A percentile compares a stretch with the other conserved stretches of the same genome.
phyloP scores from a whole-genome alignment of 2,797 vertebrate genomes.

The Gymnothorax javanicus region DNA sequence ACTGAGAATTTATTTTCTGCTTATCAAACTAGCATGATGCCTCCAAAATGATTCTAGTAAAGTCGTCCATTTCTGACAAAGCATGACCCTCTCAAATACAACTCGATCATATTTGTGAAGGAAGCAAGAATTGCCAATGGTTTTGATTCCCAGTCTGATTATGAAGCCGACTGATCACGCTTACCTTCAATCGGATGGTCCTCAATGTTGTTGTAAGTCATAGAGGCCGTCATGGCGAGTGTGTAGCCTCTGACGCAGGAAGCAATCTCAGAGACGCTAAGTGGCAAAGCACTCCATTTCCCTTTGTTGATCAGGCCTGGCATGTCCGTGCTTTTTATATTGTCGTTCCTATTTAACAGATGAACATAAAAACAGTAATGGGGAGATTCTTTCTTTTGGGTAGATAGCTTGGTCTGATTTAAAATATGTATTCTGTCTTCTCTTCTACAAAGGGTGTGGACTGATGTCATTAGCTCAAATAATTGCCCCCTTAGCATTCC shows the following conservation, averaged over 20 bases:
- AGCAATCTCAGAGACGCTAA: constrained; percentile 85
- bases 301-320: constrained; percentile 87
- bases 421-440: background rate
- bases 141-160: background rate
- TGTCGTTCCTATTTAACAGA: constrained; percentile 10
- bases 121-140: background rate
- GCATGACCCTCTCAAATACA: background rate
- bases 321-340: constrained; percentile 69
- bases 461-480: background rate
- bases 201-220: constrained; percentile 91
- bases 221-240: constrained; percentile 87
- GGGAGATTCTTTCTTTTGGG: background rate
- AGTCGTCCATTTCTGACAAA: background rate
- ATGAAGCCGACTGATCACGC: constrained; percentile 35
- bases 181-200: constrained; percentile 87
- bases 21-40: too few relatives aligned
- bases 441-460: background rate
- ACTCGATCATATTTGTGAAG: background rate
- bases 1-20: too few relatives aligned
- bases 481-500: background rate
- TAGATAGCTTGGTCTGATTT: background rate
- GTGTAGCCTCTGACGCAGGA: constrained; percentile 92
- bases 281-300: constrained; percentile 78
- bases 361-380: constrained; percentile 12
- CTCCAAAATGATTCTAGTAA: background rate